phyloP scores from a whole-genome alignment of 1,140 invertebrate species.

The Drosophila athabasca region DNA sequence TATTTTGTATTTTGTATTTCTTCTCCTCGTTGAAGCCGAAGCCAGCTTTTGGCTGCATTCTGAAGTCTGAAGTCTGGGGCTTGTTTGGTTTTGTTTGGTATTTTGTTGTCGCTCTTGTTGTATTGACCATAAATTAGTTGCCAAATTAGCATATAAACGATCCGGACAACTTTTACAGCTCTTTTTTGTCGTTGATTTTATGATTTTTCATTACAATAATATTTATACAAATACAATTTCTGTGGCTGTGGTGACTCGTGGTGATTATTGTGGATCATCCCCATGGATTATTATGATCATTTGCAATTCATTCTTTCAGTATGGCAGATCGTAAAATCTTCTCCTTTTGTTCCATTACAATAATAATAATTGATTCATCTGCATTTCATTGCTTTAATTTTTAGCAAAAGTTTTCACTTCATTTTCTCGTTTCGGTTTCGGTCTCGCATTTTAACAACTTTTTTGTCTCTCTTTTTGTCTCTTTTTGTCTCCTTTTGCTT shows the following conservation, averaged over 20 bases:
- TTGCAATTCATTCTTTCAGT: too few species aligned
- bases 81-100: conserved; percentile 45
- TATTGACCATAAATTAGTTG: conserved; percentile 75
- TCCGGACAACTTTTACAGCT: conserved; percentile 65
- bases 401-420: too few species aligned
- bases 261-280: background rate
- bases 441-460: background rate
- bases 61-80: conserved; percentile 32
- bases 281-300: too few species aligned
- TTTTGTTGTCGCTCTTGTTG: conserved; percentile 79
- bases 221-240: conserved; percentile 31
- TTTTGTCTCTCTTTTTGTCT: conserved; percentile 21
- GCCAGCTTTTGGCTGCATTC: conserved; percentile 21
- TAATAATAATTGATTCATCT: too few species aligned
- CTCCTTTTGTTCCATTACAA: too few species aligned
- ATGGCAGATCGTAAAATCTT: too few species aligned
- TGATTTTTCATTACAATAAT: conserved; percentile 37
- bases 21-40: background rate
- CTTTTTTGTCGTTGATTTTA: conserved; percentile 47
- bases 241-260: background rate
- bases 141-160: conserved; percentile 79
- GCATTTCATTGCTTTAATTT: too few species aligned
- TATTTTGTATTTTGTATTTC: conserved; percentile 25
- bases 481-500: conserved; percentile 59
- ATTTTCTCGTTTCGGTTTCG: too few species aligned